A percentile compares a stretch with the other conserved stretches of the same genome.
Evolutionary conservation across 2,888 invertebrate genomes (phyloP).

Genomic region (Chrysolina oricalcia): DNA sequence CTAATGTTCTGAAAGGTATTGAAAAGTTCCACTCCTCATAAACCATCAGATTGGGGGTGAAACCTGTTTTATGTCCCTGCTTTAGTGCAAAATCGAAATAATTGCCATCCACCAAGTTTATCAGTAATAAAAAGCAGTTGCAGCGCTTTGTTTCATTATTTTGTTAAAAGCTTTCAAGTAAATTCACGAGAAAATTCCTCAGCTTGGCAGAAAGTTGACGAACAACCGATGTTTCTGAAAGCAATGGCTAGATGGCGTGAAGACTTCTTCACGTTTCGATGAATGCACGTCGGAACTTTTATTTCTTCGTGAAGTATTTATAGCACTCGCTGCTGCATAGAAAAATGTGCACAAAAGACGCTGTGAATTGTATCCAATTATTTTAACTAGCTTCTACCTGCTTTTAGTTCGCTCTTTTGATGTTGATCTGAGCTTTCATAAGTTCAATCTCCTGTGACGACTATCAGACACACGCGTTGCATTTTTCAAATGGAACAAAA

Average conservation of each 20-base stretch:
- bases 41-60: slow-evolving; percentile 3
- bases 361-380: no score
- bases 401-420: no score
- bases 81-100: slow-evolving; percentile 6
- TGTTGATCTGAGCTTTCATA: no score
- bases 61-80: background rate
- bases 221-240: background rate
- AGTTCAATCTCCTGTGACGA: no score
- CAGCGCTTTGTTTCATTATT: slow-evolving; percentile 11
- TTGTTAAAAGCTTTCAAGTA: slow-evolving; percentile 2
- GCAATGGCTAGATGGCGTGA: background rate
- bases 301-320: no score
- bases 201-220: background rate
- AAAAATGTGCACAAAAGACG: no score
- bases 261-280: background rate
- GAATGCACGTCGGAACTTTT: no score
- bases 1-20: background rate
- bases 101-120: slow-evolving; percentile 3
- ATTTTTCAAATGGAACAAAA: no score
- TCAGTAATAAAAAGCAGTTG: background rate
- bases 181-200: background rate
- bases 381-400: no score
- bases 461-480: no score
- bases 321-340: no score
- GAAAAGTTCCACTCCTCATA: slow-evolving; percentile 9